These are phyloP conservation scores for Tuberolachnus salignus DNA, from an alignment of 2,888 invertebrate species.

Conservation along the genomic window DNA sequence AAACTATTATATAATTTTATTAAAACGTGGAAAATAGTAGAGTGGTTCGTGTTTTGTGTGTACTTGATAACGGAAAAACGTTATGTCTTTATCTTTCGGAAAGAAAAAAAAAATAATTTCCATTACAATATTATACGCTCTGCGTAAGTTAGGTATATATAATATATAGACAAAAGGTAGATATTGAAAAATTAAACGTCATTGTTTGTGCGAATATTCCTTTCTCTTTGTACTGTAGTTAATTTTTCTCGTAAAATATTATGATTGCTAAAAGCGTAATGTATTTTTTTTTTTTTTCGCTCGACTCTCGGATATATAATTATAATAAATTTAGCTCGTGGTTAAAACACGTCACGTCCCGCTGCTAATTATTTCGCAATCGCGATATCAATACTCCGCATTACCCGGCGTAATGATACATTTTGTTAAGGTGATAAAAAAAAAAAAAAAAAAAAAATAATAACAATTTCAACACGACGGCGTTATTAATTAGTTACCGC, in stretches of 20 bases:
- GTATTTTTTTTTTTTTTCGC: no score
- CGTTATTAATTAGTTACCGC: slow-evolving; percentile 33
- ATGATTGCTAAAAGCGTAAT: neutral
- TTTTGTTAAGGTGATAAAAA: slow-evolving; percentile 17
- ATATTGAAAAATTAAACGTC: neutral
- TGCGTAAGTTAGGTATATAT: no score
- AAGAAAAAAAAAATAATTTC: no score
- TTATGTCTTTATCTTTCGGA: no score
- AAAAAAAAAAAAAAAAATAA: no score
- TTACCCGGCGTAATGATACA: neutral
- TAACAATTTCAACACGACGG: slow-evolving; percentile 27
- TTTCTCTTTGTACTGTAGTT: neutral
- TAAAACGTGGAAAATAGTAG: no score
- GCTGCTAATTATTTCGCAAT: slow-evolving; percentile 17
- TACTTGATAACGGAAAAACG: no score
- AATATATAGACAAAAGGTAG: neutral
- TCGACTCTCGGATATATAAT: neutral
- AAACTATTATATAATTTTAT: no score
- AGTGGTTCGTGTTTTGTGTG: no score
- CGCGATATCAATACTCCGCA: neutral
- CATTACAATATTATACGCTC: no score
- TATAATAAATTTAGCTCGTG: neutral
- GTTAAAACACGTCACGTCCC: neutral
- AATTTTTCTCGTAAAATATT: neutral
- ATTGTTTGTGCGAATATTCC: neutral